phyloP scores from a whole-genome alignment of 2,797 vertebrate genomes.

The Alauda arvensis region DNA sequence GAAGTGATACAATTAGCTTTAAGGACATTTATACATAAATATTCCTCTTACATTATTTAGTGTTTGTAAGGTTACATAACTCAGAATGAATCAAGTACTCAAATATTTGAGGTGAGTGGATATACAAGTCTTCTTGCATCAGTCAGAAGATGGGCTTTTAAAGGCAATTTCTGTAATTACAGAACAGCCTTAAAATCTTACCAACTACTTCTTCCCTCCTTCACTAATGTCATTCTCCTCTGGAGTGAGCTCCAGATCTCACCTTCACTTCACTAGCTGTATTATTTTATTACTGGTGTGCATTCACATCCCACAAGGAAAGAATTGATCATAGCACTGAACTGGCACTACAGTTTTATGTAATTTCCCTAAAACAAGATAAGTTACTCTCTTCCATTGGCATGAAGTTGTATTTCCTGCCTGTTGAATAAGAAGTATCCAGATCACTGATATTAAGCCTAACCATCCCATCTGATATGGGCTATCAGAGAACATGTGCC shows the following conservation, averaged over 20 bases:
- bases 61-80: neutral
- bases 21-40: neutral
- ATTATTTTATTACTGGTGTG: neutral
- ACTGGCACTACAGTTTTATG: neutral
- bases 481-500: neutral
- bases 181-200: neutral
- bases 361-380: too few species aligned
- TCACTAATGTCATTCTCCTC: neutral
- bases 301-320: neutral
- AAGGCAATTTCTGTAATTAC: neutral
- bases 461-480: neutral
- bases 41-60: neutral
- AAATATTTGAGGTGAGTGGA: neutral
- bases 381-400: neutral
- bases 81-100: neutral
- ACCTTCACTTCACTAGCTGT: neutral
- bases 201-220: neutral
- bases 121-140: neutral
- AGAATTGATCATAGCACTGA: accelerated
- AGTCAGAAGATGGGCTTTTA: neutral
- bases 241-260: neutral
- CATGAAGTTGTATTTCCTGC: neutral
- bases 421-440: neutral
- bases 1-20: neutral
- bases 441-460: neutral